Evolutionary conservation across 2,797 vertebrate species (phyloP).

Genomic region (Gadopsis marmoratus): DNA sequence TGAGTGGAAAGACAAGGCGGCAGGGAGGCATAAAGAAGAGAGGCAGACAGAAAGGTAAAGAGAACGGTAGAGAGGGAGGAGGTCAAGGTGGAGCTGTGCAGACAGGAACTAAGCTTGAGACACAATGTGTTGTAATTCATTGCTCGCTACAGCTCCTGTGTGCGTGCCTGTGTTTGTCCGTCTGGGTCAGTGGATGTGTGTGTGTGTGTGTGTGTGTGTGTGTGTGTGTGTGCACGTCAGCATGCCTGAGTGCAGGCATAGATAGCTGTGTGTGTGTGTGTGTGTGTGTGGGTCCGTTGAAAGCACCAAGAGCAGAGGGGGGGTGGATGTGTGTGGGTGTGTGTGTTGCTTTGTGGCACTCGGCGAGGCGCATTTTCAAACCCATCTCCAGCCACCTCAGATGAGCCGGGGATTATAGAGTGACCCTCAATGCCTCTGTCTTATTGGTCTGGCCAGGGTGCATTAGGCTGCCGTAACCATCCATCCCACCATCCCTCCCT

Average conservation of each 20-base stretch:
- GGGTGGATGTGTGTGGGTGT: no score
- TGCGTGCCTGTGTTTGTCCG: constrained; percentile 76
- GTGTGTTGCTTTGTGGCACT: constrained; percentile 92
- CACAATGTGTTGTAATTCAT: constrained; percentile 96
- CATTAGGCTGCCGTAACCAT: constrained; percentile 95
- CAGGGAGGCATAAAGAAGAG: constrained; percentile 70
- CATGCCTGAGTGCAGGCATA: constrained; percentile 70
- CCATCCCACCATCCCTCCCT: constrained; percentile 77
- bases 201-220: constrained; percentile 25
- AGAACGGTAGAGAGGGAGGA: constrained; percentile 65
- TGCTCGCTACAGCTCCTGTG: constrained; percentile 86
- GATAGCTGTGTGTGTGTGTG: constrained; percentile 22
- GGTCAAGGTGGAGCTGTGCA: constrained; percentile 83
- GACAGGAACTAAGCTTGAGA: constrained; percentile 84
- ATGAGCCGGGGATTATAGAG: constrained; percentile 98
- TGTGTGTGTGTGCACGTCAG: constrained; percentile 36
- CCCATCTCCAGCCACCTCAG: constrained; percentile 94
- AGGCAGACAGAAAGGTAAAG: constrained; percentile 73
- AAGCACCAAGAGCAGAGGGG: no score
- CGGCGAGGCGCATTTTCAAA: constrained; percentile 94
- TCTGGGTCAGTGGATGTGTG: constrained; percentile 74
- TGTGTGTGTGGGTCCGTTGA: no score
- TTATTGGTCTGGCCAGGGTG: constrained; percentile 96
- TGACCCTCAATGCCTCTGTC: constrained; percentile 97
- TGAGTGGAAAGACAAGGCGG: constrained; percentile 60